Percentiles rank a stretch among this genome's conserved stretches.
These are phyloP conservation scores for Lagorchestes hirsutus DNA, from an alignment of 2,797 vertebrate species.

Conservation along the genomic window DNA sequence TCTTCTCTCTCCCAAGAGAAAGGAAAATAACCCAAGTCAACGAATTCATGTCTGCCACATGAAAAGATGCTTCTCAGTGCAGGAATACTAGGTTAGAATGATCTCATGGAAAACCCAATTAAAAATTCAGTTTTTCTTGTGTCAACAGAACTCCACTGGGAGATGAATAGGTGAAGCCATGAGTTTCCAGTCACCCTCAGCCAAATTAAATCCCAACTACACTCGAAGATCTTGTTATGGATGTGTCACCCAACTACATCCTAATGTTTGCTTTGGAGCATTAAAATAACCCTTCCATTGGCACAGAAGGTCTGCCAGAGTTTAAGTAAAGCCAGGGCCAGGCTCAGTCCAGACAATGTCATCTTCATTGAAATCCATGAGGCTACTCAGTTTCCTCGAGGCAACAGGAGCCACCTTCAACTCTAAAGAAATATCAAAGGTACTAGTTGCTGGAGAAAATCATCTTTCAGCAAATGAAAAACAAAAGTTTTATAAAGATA, in stretches of 20 bases:
- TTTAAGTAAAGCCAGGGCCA: slow-evolving; percentile 68
- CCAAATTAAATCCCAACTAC: slow-evolving; percentile 68
- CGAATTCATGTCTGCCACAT: slow-evolving; percentile 19
- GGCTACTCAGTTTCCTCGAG: slow-evolving; percentile 66
- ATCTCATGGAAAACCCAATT: slow-evolving; percentile 70
- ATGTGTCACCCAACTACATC: slow-evolving; percentile 41
- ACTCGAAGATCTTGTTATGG: slow-evolving; percentile 66
- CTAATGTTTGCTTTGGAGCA: slow-evolving; percentile 66
- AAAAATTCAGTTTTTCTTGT: slow-evolving; percentile 49
- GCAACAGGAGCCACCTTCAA: slow-evolving; percentile 41
- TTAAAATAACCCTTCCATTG: slow-evolving; percentile 53
- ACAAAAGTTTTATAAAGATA: slow-evolving; percentile 40
- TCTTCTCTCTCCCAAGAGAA: slow-evolving; percentile 42
- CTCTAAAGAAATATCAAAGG: slow-evolving; percentile 40
- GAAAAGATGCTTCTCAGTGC: slow-evolving; percentile 62
- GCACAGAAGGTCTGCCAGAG: slow-evolving; percentile 44
- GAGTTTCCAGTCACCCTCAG: slow-evolving; percentile 62
- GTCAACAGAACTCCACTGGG: slow-evolving; percentile 60
- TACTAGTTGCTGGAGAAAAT: slow-evolving; percentile 27
- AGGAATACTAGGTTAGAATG: slow-evolving; percentile 59
- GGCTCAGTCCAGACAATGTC: slow-evolving; percentile 69
- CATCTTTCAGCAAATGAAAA: slow-evolving; percentile 14
- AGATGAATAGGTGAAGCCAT: slow-evolving; percentile 68
- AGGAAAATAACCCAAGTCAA: slow-evolving; percentile 32
- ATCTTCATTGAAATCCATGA: slow-evolving; percentile 54